A percentile compares a stretch with the other conserved stretches of the same genome.
phyloP scores from a whole-genome alignment of 2,797 vertebrate genomes.

The Anguilla obscura region DNA sequence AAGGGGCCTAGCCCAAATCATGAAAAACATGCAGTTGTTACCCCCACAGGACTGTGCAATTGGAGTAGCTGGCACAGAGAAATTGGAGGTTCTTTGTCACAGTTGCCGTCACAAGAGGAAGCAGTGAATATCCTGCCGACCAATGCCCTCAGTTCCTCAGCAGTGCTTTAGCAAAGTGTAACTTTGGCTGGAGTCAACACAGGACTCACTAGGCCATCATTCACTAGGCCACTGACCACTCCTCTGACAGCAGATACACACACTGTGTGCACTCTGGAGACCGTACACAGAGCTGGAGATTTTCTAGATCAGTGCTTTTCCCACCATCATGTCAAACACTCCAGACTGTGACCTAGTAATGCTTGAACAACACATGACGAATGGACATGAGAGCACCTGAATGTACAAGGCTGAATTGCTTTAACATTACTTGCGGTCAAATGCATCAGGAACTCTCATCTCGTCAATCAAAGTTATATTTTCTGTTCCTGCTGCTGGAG shows the following conservation, averaged over 20 bases:
- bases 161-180: background rate
- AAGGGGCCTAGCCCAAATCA: no score
- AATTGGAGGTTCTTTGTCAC: no score
- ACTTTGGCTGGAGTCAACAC: background rate
- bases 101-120: background rate
- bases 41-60: no score
- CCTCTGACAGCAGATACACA: background rate
- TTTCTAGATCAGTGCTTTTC: background rate
- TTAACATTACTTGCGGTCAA: background rate
- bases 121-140: background rate
- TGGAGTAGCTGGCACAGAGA: no score
- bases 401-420: background rate
- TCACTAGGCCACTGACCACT: background rate
- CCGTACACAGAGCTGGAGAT: background rate
- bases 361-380: background rate
- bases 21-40: no score
- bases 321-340: background rate
- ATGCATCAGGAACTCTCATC: background rate
- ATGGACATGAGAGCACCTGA: background rate
- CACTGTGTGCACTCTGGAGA: background rate
- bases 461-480: background rate
- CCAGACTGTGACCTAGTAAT: background rate
- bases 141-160: background rate
- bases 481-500: background rate
- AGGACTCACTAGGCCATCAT: background rate